These are phyloP conservation scores for Ferdinandea cuprea DNA, from an alignment of 2,888 invertebrate species.

Conservation along the genomic window DNA sequence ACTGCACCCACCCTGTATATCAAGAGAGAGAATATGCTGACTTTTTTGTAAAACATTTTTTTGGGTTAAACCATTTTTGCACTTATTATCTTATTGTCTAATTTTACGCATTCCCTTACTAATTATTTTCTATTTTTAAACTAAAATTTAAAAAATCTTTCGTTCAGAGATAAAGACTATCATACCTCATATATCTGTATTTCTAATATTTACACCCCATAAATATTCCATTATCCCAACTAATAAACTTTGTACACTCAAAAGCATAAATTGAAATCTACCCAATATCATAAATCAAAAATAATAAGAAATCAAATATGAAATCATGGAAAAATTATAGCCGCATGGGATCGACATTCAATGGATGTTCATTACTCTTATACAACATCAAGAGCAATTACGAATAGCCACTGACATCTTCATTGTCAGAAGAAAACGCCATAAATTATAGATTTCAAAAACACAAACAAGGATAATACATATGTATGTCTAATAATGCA, in stretches of 20 bases:
- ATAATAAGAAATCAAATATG: slow-evolving; percentile 10
- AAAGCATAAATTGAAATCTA: slow-evolving; percentile 11
- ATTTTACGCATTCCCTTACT: too few species aligned
- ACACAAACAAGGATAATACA: not conserved
- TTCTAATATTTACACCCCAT: not conserved
- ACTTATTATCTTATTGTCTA: too few species aligned
- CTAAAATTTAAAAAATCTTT: too few species aligned
- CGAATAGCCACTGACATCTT: slow-evolving; percentile 5
- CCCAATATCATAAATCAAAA: slow-evolving; percentile 46
- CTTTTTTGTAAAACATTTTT: too few species aligned
- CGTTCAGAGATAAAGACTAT: too few species aligned
- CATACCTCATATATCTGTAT: too few species aligned
- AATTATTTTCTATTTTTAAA: too few species aligned
- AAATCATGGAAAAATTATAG: slow-evolving; percentile 4
- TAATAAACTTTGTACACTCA: slow-evolving; percentile 3
- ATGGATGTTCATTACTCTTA: slow-evolving; percentile 5
- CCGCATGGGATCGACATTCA: slow-evolving; percentile 38
- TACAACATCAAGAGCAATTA: not conserved
- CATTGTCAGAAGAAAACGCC: slow-evolving; percentile 1
- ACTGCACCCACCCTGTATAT: too few species aligned
- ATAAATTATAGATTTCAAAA: slow-evolving; percentile 5
- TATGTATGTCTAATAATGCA: too few species aligned
- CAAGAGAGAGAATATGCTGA: too few species aligned
- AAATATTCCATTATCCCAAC: slow-evolving; percentile 7
- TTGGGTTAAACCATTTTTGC: too few species aligned